Conservation (phyloP, 2,888 invertebrate genomes). For the Meandrusa payeni region DNA sequence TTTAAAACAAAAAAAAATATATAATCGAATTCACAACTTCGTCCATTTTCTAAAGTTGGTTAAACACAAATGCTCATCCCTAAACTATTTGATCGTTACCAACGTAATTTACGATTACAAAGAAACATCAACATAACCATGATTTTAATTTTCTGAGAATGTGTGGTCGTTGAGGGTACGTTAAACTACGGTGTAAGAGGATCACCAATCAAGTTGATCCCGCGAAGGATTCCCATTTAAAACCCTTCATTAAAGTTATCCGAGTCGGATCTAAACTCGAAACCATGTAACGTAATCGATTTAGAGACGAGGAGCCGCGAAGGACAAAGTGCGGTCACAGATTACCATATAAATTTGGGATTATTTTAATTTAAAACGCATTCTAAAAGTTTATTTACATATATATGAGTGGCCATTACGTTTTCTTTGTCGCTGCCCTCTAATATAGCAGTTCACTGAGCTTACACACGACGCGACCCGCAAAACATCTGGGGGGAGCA, state of each 20-base stretch:
- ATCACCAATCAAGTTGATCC: conserved; percentile 57
- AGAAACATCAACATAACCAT: conserved; percentile 6
- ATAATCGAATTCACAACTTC: no score
- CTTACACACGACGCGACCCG: conserved; percentile 45
- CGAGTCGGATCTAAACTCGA: conserved; percentile 60
- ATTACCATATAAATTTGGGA: conserved; percentile 78
- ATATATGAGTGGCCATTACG: conserved; percentile 67
- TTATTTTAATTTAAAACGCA: conserved; percentile 78
- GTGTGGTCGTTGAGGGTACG: conserved; percentile 20
- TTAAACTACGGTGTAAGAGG: conserved; percentile 37
- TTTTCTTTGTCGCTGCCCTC: conserved; percentile 63
- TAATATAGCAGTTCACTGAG: conserved; percentile 65
- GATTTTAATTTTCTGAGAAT: conserved; percentile 15
- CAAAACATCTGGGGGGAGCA: conserved; percentile 34
- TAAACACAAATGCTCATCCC: no score
- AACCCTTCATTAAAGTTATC: conserved; percentile 75
- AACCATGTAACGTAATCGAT: conserved; percentile 75
- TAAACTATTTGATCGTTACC: no score
- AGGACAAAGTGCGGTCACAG: conserved; percentile 74
- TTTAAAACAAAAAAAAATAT: no score
- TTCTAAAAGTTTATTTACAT: conserved; percentile 74
- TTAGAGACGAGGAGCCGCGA: conserved; percentile 68
- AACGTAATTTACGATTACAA: no score
- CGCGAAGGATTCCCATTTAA: conserved; percentile 58
- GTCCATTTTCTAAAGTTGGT: no score